Evolutionary conservation across 2,888 invertebrate genomes (phyloP).

Genomic region (Celastrina argiolus): DNA sequence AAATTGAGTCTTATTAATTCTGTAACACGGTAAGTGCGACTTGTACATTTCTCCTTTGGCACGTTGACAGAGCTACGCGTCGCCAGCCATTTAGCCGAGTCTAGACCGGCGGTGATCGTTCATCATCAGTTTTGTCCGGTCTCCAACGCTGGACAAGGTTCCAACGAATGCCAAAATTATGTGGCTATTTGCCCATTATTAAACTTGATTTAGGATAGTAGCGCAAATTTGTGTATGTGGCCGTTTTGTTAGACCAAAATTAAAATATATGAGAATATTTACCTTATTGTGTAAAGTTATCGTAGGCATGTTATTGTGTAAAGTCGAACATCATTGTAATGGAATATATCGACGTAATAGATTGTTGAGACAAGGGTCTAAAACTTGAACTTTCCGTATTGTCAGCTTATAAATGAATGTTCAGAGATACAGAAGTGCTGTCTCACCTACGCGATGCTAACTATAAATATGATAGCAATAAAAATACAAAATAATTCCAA

Average conservation of each 20-base stretch:
- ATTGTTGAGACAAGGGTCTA: background rate
- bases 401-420: background rate
- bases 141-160: background rate
- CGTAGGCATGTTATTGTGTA: background rate
- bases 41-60: constrained; percentile 14
- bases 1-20: constrained; percentile 11
- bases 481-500: too few species aligned
- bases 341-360: background rate
- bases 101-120: background rate
- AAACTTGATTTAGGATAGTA: background rate
- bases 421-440: background rate
- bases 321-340: background rate
- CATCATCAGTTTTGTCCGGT: background rate
- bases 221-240: background rate
- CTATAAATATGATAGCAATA: too few species aligned
- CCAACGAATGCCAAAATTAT: background rate
- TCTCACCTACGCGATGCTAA: background rate
- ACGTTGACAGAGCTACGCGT: background rate
- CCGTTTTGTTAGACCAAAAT: too few species aligned
- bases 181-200: background rate
- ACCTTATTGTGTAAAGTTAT: background rate
- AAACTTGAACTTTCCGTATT: background rate
- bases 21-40: constrained; percentile 18
- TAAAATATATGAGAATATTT: too few species aligned
- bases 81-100: constrained; percentile 8